These are phyloP conservation scores for Monoplex corrugatus DNA, from an alignment of 2,888 invertebrate genomes.

Conservation along the genomic window DNA sequence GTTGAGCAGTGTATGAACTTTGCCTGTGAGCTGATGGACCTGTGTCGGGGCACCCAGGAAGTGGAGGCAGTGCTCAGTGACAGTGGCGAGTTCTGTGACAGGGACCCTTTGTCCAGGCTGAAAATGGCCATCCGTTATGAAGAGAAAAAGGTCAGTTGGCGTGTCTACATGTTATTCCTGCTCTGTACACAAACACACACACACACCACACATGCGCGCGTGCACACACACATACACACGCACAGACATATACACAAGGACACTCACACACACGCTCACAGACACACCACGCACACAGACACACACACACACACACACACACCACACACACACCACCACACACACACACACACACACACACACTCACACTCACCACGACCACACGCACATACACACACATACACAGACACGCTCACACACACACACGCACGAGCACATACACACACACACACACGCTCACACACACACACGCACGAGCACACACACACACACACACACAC, in stretches of 20 bases:
- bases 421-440: too few species aligned
- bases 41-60: conserved; percentile 88
- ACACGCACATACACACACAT: too few species aligned
- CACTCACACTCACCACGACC: too few species aligned
- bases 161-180: background rate
- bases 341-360: too few species aligned
- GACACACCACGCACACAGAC: too few species aligned
- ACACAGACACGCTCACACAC: too few species aligned
- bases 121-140: conserved; percentile 87
- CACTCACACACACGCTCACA: too few species aligned
- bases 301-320: too few species aligned
- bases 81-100: conserved; percentile 83
- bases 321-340: too few species aligned
- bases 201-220: background rate
- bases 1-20: conserved; percentile 83
- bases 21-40: conserved; percentile 83
- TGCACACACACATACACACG: too few species aligned
- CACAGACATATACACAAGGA: too few species aligned
- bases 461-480: background rate
- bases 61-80: conserved; percentile 87
- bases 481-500: too few species aligned
- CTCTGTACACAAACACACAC: background rate
- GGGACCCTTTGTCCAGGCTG: conserved; percentile 86
- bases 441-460: background rate
- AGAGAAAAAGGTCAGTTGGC: conserved; percentile 84